Conservation (phyloP, 2,888 invertebrate species). For the Agriotes lineatus region DNA sequence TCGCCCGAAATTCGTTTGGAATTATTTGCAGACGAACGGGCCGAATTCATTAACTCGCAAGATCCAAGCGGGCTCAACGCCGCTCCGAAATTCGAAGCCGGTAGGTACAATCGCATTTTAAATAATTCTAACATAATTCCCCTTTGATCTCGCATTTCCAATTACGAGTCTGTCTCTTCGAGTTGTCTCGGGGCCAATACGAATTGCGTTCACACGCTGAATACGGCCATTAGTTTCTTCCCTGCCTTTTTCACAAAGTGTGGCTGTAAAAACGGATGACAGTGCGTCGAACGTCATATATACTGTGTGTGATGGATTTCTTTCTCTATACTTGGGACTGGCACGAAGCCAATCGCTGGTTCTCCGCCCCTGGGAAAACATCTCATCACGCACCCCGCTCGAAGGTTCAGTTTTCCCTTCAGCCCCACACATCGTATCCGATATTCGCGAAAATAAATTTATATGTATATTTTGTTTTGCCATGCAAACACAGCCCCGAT, state of each 20-base stretch:
- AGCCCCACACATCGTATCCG: slow-evolving; percentile 47
- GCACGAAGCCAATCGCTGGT: slow-evolving; percentile 54
- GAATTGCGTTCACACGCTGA: slow-evolving; percentile 39
- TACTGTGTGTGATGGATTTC: slow-evolving; percentile 47
- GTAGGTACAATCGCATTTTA: slow-evolving; percentile 26
- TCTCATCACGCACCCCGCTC: slow-evolving; percentile 48
- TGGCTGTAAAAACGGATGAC: slow-evolving; percentile 36
- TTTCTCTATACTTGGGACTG: slow-evolving; percentile 51
- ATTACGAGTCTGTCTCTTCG: slow-evolving; percentile 28
- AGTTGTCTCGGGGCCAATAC: slow-evolving; percentile 32
- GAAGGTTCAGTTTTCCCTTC: slow-evolving; percentile 42
- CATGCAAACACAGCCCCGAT: slow-evolving; percentile 43
- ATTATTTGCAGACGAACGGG: slow-evolving; percentile 3
- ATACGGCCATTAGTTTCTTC: slow-evolving; percentile 36
- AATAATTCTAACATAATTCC: slow-evolving; percentile 26
- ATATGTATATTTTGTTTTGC: slow-evolving; percentile 49
- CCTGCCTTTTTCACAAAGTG: slow-evolving; percentile 30
- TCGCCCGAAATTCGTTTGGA: slow-evolving; percentile 3
- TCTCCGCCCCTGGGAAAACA: slow-evolving; percentile 49
- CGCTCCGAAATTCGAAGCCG: slow-evolving; percentile 19
- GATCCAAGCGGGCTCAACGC: no score
- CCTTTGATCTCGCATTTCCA: slow-evolving; percentile 36
- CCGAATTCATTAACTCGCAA: slow-evolving; percentile 14
- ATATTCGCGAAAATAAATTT: slow-evolving; percentile 49
- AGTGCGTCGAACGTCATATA: slow-evolving; percentile 42